Evolutionary conservation across 2,797 vertebrate genomes (phyloP), one percentile per base, ranked within the genome.

Genomic region (Tragopan temminckii): DNA sequence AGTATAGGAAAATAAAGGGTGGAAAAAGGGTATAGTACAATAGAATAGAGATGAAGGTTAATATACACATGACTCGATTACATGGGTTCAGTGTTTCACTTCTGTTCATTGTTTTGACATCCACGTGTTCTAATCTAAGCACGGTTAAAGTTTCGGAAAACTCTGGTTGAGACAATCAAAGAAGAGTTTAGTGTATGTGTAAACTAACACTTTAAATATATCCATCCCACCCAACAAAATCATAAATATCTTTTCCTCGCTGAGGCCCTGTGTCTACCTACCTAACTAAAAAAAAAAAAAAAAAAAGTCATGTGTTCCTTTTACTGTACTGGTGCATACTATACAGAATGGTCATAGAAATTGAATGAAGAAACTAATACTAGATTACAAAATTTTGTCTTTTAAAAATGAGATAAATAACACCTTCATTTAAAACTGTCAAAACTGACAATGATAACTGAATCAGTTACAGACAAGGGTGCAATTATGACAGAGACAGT

Each of bases 401-500:
- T 77, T 38, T 77, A 85, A 57, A 58, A 36, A 52, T 43, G 13
- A 1, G 1, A 23, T n/a, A 1, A 72, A 36, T 62, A 9, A 21
- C 17, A 72, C 3, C 4, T 4, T 74, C 18, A 31, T 43, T 24
- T 83, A 72, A 70, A 80, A 31, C 29, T 57, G 6, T 46, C 43
- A 71, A 18, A 64, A 10, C 3, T 46, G 18, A 20, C 52, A 57
- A 33, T 25, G 14, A 17, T 40, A 81, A 79, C n/a, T 59, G 25
- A 79, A 42, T 64, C 57, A n/a, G 13, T 55, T 62, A 46, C 1
- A 59, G 43, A n/a, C 15, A 70, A 74, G 7, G 7, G 11, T 33
- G 68, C 31, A 66, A 10, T 27, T 31, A 33, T 0, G 1, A 64
- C 4, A 58, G 36, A 69, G 6, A 1, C 13, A 67, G 3, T 46